Conservation (phyloP, 2,888 invertebrate species). For the Aquatica leii region DNA sequence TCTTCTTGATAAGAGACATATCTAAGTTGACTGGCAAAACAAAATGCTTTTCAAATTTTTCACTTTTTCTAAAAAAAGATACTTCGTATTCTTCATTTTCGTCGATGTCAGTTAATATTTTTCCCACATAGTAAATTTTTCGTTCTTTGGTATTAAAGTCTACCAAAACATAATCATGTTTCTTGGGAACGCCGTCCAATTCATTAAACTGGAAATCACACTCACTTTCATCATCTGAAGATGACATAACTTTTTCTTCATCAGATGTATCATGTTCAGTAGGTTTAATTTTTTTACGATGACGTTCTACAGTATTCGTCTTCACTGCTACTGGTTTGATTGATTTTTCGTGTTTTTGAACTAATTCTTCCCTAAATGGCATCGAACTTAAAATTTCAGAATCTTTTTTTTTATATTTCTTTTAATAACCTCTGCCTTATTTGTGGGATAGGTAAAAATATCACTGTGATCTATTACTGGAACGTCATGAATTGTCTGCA, state of each 20-base stretch:
- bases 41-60: no score
- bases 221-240: neutral
- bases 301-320: neutral
- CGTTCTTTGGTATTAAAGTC: conserved; percentile 5
- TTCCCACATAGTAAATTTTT: no score
- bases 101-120: no score
- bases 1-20: no score
- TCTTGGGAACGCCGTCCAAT: neutral
- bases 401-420: neutral
- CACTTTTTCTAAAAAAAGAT: no score
- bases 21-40: no score
- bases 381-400: neutral
- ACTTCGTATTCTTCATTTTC: no score
- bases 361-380: neutral
- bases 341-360: conserved; percentile 9
- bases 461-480: no score
- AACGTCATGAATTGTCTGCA: neutral
- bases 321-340: neutral
- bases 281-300: neutral
- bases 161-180: conserved; percentile 6
- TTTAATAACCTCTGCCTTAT: neutral
- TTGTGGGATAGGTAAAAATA: neutral
- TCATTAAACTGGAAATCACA: neutral
- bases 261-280: neutral
- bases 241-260: neutral